Percentiles rank a stretch among this genome's conserved stretches.
phyloP scores from a whole-genome alignment of 2,888 invertebrate species.

The Spialia ferax region DNA sequence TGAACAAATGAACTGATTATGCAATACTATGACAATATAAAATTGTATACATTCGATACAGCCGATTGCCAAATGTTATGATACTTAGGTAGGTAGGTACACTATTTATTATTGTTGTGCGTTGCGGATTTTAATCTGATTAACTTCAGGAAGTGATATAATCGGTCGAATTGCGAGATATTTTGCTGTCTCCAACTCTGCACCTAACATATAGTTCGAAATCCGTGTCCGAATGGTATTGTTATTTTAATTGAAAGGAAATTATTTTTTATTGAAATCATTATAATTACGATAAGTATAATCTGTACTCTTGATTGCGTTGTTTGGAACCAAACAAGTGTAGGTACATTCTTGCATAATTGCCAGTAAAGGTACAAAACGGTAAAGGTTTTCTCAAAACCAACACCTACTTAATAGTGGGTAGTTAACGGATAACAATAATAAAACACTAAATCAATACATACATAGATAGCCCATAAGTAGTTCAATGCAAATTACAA shows the following conservation, averaged over 20 bases:
- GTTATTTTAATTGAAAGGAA: slow-evolving; percentile 30
- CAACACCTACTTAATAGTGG: no score
- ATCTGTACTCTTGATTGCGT: neutral
- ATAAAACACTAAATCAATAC: no score
- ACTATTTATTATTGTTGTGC: slow-evolving; percentile 19
- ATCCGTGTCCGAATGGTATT: slow-evolving; percentile 7
- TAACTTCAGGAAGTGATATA: slow-evolving; percentile 34
- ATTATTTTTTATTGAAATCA: slow-evolving; percentile 4
- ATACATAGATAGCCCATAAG: no score
- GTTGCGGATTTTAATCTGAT: slow-evolving; percentile 33
- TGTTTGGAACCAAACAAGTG: no score
- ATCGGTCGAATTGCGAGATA: slow-evolving; percentile 23
- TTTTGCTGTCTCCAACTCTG: slow-evolving; percentile 16
- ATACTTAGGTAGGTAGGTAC: no score
- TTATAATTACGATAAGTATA: slow-evolving; percentile 2
- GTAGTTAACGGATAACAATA: no score
- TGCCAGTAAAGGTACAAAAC: no score
- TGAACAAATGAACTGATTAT: neutral
- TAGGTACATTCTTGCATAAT: no score
- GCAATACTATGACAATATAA: slow-evolving; percentile 16
- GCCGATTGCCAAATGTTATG: slow-evolving; percentile 24
- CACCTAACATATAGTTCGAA: slow-evolving; percentile 8
- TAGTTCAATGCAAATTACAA: no score
- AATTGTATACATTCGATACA: slow-evolving; percentile 12
- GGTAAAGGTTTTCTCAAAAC: no score